Conservation (phyloP, 2,113 vertebrate species). For the Lasiurus cinereus region DNA sequence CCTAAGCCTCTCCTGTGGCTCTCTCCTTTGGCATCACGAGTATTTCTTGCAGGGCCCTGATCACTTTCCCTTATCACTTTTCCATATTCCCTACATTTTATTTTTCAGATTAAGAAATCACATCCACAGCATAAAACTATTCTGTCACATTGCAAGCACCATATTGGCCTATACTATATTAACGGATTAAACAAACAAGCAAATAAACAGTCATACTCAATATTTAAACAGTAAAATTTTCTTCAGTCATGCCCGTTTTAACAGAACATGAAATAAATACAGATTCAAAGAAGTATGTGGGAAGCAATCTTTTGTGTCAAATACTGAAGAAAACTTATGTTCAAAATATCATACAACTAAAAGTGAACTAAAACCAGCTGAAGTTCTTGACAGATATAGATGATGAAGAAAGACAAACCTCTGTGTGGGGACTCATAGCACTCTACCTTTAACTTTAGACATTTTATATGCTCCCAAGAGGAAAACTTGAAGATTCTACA, state of each 20-base stretch:
- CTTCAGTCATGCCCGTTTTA: background rate
- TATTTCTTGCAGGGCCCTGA: background rate
- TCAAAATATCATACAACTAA: conserved; percentile 15
- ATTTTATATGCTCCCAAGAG: background rate
- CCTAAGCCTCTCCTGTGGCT: background rate
- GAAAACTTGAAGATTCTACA: background rate
- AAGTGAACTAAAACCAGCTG: too few species aligned
- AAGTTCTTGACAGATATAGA: background rate
- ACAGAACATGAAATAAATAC: background rate
- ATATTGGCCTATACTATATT: background rate
- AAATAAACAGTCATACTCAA: background rate
- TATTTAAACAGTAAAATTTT: background rate
- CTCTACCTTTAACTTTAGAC: background rate
- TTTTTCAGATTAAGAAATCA: background rate
- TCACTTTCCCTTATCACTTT: background rate
- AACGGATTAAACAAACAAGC: background rate
- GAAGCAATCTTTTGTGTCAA: conserved; percentile 13
- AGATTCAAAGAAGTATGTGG: background rate
- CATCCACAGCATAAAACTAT: background rate
- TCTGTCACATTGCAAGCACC: background rate
- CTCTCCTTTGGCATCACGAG: background rate
- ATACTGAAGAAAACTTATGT: background rate
- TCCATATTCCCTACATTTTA: background rate
- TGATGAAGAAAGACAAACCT: background rate
- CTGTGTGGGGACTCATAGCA: background rate